Evolutionary conservation across 1,140 invertebrate species (phyloP).

Genomic region (Drosophila serrata): DNA sequence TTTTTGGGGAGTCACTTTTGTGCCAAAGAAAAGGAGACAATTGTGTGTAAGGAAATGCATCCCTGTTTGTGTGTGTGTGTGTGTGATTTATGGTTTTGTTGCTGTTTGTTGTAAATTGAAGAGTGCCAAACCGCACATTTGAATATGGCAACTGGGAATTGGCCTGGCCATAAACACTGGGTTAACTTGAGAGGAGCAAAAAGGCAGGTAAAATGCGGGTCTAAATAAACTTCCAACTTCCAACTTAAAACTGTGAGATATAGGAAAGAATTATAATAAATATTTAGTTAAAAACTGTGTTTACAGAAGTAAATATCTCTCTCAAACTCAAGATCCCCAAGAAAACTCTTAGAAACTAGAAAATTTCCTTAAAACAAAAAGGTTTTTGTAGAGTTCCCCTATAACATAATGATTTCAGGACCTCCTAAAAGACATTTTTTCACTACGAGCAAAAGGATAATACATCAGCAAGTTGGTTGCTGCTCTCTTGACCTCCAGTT

Average conservation of each 20-base stretch:
- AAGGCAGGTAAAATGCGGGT: background rate
- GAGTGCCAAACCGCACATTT: slow-evolving; percentile 82
- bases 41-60: slow-evolving; percentile 83
- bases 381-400: too few relatives aligned
- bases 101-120: slow-evolving; percentile 72
- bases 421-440: background rate
- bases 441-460: background rate
- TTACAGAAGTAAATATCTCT: background rate
- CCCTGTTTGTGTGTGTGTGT: slow-evolving; percentile 22
- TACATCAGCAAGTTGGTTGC: slow-evolving; percentile 55
- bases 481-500: slow-evolving; percentile 77
- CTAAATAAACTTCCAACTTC: background rate
- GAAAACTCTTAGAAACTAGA: too few relatives aligned
- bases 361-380: too few relatives aligned
- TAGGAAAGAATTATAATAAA: background rate
- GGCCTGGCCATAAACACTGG: slow-evolving; percentile 18
- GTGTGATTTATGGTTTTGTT: slow-evolving; percentile 66
- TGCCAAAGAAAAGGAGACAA: slow-evolving; percentile 80
- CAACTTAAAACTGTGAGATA: background rate
- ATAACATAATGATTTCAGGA: background rate
- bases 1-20: slow-evolving; percentile 26
- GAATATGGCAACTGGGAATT: slow-evolving; percentile 61
- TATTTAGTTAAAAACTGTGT: background rate
- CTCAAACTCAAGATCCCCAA: too few relatives aligned
- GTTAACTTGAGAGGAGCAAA: background rate